These are phyloP conservation scores for Sturnira hondurensis DNA, from an alignment of 2,113 vertebrate genomes.

Conservation along the genomic window DNA sequence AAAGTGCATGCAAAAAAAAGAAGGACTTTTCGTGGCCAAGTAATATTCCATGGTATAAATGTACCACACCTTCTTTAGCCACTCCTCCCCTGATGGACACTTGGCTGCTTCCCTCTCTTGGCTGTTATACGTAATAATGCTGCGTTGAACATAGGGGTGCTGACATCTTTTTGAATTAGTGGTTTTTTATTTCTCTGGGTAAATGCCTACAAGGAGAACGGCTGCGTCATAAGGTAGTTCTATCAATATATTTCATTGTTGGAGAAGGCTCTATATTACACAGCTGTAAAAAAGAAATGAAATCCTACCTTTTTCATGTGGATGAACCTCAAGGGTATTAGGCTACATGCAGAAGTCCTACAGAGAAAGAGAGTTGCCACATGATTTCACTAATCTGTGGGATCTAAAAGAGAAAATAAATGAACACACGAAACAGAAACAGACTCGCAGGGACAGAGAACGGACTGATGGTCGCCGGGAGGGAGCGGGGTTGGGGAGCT, in stretches of 20 bases:
- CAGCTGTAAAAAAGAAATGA: background rate
- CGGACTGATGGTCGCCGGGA: too few species aligned
- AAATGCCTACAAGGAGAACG: background rate
- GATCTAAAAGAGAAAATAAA: too few species aligned
- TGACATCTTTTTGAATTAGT: background rate
- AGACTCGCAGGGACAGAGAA: too few species aligned
- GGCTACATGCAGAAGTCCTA: background rate
- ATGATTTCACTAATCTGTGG: background rate
- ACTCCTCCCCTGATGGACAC: accelerated
- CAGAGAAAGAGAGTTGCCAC: background rate
- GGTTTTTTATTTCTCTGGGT: background rate
- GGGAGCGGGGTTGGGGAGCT: too few species aligned
- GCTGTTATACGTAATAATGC: too few species aligned
- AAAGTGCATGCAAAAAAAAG: background rate
- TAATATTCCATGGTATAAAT: too few species aligned
- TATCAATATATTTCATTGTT: background rate
- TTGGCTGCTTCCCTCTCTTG: too few species aligned
- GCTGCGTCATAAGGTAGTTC: background rate
- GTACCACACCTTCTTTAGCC: background rate
- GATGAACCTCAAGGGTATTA: background rate
- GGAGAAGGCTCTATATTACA: background rate
- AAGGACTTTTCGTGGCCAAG: background rate
- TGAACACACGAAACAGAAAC: too few species aligned
- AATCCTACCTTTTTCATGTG: background rate
- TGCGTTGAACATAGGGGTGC: too few species aligned